Evolutionary conservation across 2,113 vertebrate species (phyloP).

Genomic region (Todiramphus saurophagus): DNA sequence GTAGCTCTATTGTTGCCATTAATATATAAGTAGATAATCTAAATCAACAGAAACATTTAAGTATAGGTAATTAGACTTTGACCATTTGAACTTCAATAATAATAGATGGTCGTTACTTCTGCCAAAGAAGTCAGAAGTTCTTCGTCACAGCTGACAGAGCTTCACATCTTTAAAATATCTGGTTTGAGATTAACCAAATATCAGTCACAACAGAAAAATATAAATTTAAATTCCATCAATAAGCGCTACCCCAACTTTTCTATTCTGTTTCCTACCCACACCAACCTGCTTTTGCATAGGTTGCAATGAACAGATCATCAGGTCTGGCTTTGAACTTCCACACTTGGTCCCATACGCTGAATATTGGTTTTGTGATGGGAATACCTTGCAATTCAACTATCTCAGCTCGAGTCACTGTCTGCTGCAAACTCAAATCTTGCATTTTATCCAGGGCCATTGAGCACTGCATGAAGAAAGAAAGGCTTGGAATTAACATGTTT

Average conservation of each 20-base stretch:
- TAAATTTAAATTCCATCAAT: not conserved
- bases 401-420: fast-evolving
- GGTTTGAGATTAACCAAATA: not conserved
- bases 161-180: not conserved
- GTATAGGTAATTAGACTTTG: not conserved
- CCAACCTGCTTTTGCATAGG: slow-evolving; percentile 75
- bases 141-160: not conserved
- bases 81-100: not conserved
- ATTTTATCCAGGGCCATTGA: slow-evolving; percentile 46
- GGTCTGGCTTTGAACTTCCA: slow-evolving; percentile 73
- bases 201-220: not conserved
- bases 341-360: slow-evolving; percentile 41
- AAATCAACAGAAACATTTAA: not conserved
- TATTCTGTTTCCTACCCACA: not conserved
- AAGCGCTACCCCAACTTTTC: not conserved
- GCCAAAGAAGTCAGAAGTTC: not conserved
- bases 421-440: slow-evolving; percentile 23
- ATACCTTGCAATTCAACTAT: slow-evolving; percentile 46
- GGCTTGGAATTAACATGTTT: not conserved
- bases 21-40: not conserved
- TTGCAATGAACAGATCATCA: slow-evolving; percentile 72
- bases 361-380: not conserved
- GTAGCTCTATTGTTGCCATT: not conserved
- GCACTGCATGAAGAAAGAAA: not conserved
- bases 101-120: not conserved